phyloP scores from a whole-genome alignment of 2,888 invertebrate species.

The Chironomus riparius region DNA sequence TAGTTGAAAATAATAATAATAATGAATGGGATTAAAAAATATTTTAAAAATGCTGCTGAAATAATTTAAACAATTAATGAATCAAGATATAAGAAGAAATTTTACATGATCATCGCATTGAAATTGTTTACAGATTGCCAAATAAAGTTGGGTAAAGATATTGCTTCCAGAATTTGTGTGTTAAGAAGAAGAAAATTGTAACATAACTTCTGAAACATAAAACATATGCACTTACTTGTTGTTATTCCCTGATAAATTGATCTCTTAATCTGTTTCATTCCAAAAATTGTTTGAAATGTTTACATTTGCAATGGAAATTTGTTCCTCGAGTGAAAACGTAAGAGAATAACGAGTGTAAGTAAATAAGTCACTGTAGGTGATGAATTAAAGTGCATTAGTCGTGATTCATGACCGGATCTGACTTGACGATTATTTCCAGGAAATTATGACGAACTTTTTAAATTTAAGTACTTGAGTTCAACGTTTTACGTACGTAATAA shows the following conservation, averaged over 20 bases:
- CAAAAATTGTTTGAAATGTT: neutral
- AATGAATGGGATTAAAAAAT: neutral
- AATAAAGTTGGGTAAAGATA: neutral
- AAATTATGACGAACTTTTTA: too few relatives aligned
- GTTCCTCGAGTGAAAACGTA: neutral
- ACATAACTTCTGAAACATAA: slow-evolving; percentile 26
- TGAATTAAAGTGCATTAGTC: too few relatives aligned
- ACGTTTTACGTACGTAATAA: too few relatives aligned
- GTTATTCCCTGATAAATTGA: slow-evolving; percentile 21
- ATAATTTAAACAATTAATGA: slow-evolving; percentile 21
- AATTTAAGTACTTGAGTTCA: too few relatives aligned
- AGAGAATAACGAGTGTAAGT: too few relatives aligned
- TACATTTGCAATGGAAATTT: slow-evolving; percentile 7
- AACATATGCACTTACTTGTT: slow-evolving; percentile 19
- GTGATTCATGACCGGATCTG: too few relatives aligned
- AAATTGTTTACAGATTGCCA: slow-evolving; percentile 24
- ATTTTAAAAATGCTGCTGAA: neutral
- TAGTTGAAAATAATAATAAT: neutral
- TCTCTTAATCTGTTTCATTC: slow-evolving; percentile 21
- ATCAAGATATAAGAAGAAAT: neutral
- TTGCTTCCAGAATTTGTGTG: neutral
- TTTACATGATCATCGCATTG: neutral
- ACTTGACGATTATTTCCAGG: too few relatives aligned
- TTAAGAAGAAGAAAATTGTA: neutral
- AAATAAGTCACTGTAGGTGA: too few relatives aligned